Conservation (phyloP, 2,888 invertebrate species). For the Lamellibrachia columna region DNA sequence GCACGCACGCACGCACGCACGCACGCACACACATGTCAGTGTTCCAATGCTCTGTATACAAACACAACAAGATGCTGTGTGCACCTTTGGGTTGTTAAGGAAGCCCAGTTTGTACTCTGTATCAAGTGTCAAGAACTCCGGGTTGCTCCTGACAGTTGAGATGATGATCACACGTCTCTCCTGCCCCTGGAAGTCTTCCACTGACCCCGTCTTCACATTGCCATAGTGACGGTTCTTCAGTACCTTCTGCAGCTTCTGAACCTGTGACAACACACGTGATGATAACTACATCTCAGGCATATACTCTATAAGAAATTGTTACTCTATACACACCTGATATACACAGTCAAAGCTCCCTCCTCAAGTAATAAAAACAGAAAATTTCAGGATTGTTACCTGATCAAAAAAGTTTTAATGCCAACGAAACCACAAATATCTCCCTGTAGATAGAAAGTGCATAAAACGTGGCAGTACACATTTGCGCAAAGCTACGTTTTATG, state of each 20-base stretch:
- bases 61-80: background rate
- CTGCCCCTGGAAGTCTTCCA: conserved; percentile 62
- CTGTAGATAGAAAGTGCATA: too few species aligned
- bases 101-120: conserved; percentile 55
- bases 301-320: background rate
- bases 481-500: too few species aligned
- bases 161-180: conserved; percentile 59
- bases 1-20: too few species aligned
- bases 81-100: conserved; percentile 57
- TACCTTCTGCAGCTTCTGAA: conserved; percentile 51
- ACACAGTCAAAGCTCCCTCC: background rate
- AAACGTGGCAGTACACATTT: too few species aligned
- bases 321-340: too few species aligned
- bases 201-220: conserved; percentile 55
- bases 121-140: conserved; percentile 51
- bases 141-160: conserved; percentile 57
- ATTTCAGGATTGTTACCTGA: too few species aligned
- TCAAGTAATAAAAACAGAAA: too few species aligned
- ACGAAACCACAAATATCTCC: too few species aligned
- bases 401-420: too few species aligned
- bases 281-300: background rate
- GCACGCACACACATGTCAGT: too few species aligned
- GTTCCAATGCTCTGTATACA: background rate
- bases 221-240: conserved; percentile 41
- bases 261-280: conserved; percentile 39